These are phyloP conservation scores for Parascotia fuliginaria DNA, from an alignment of 2,888 invertebrate genomes.

Conservation along the genomic window DNA sequence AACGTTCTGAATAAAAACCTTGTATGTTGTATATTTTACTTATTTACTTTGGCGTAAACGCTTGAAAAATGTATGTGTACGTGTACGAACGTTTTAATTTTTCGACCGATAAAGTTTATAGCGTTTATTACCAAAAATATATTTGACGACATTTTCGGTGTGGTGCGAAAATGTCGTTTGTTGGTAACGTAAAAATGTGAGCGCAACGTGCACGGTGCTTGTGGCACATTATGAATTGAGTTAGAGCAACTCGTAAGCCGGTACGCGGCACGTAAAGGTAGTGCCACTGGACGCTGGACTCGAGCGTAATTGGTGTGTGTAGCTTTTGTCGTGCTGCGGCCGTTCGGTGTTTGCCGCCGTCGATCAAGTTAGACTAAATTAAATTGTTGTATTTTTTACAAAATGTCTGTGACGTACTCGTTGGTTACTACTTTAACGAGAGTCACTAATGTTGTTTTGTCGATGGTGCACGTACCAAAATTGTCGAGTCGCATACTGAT, in stretches of 20 bases:
- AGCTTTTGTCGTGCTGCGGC: slow-evolving; percentile 70
- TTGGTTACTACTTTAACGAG: slow-evolving; percentile 57
- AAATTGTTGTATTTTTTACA: slow-evolving; percentile 82
- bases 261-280: slow-evolving; percentile 54
- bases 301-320: slow-evolving; percentile 79
- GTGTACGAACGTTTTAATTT: slow-evolving; percentile 35
- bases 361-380: slow-evolving; percentile 81
- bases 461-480: slow-evolving; percentile 37
- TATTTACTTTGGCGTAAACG: slow-evolving; percentile 32
- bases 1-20: slow-evolving; percentile 38
- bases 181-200: slow-evolving; percentile 66
- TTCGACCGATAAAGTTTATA: slow-evolving; percentile 38
- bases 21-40: slow-evolving; percentile 29
- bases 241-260: slow-evolving; percentile 69
- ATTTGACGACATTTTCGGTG: slow-evolving; percentile 33
- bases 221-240: slow-evolving; percentile 75
- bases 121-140: slow-evolving; percentile 40
- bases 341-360: slow-evolving; percentile 71
- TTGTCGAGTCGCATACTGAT: slow-evolving; percentile 23
- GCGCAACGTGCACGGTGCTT: slow-evolving; percentile 50
- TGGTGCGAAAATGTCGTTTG: slow-evolving; percentile 45
- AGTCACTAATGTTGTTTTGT: slow-evolving; percentile 67
- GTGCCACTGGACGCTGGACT: slow-evolving; percentile 47
- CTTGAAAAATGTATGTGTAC: slow-evolving; percentile 36
- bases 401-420: slow-evolving; percentile 65